These are phyloP conservation scores for Columba guinea DNA, from an alignment of 2,797 vertebrate species.

Conservation along the genomic window DNA sequence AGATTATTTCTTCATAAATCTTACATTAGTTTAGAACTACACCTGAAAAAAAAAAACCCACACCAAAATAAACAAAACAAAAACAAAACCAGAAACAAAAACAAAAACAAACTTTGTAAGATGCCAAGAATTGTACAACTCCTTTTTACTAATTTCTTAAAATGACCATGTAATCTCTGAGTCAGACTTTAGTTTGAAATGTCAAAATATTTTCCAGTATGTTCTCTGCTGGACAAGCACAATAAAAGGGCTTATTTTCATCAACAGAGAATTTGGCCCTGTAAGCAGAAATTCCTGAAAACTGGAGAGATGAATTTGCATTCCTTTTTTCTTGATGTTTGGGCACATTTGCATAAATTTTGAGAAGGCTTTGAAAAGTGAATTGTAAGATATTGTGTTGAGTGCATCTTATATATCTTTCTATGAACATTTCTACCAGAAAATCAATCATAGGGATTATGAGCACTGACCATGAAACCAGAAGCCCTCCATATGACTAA, in stretches of 20 bases:
- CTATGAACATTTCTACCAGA: not conserved
- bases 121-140: not conserved
- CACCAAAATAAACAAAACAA: too few relatives aligned
- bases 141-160: not conserved
- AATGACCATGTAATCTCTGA: not conserved
- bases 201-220: not conserved
- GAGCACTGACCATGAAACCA: not conserved
- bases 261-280: not conserved
- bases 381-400: not conserved
- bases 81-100: too few relatives aligned
- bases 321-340: constrained; percentile 9
- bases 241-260: not conserved
- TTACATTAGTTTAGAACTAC: not conserved
- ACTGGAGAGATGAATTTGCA: not conserved
- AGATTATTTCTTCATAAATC: not conserved
- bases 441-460: not conserved
- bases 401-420: not conserved
- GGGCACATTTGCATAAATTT: not conserved
- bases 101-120: not conserved
- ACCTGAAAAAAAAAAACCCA: not conserved
- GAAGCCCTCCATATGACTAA: not conserved
- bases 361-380: not conserved
- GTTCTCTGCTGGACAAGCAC: not conserved
- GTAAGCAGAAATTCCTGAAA: constrained; percentile 18
- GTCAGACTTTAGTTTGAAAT: not conserved